phyloP scores from a whole-genome alignment of 2,113 vertebrate species.

The Morone saxatilis region DNA sequence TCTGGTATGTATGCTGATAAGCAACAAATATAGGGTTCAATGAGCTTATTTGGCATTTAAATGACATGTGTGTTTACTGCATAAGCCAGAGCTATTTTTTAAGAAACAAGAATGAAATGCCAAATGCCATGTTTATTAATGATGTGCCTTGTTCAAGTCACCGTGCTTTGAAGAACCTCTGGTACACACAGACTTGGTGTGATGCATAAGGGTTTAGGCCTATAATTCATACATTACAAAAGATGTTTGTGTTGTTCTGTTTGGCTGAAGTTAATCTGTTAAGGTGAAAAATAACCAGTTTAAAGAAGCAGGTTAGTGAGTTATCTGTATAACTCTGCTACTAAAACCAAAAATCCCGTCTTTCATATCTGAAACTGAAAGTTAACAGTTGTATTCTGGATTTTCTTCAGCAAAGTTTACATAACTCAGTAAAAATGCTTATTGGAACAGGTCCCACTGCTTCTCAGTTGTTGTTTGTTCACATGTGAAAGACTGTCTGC shows the following conservation, averaged over 20 bases:
- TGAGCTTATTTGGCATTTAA: not conserved
- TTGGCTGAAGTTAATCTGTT: not conserved
- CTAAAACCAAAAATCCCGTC: not conserved
- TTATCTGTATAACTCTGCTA: not conserved
- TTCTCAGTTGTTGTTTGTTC: not conserved
- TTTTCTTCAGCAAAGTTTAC: not conserved
- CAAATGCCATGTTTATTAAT: not conserved
- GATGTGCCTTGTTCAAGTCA: not conserved
- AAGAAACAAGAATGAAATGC: not conserved
- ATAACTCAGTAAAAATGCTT: not conserved
- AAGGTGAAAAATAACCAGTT: not conserved
- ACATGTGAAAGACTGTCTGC: not conserved
- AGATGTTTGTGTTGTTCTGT: not conserved
- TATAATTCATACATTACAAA: not conserved
- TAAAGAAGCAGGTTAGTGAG: not conserved
- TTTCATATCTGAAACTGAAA: not conserved
- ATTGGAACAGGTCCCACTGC: not conserved
- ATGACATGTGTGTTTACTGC: not conserved
- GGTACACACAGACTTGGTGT: no score
- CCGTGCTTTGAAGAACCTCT: not conserved
- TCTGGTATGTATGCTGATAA: conserved; percentile 84
- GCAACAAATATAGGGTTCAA: not conserved
- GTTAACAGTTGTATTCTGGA: not conserved
- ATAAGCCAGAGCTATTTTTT: not conserved
- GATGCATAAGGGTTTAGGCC: not conserved